Evolutionary conservation across 2,113 vertebrate genomes (phyloP).

Genomic region (Phalacrocorax pelagicus): DNA sequence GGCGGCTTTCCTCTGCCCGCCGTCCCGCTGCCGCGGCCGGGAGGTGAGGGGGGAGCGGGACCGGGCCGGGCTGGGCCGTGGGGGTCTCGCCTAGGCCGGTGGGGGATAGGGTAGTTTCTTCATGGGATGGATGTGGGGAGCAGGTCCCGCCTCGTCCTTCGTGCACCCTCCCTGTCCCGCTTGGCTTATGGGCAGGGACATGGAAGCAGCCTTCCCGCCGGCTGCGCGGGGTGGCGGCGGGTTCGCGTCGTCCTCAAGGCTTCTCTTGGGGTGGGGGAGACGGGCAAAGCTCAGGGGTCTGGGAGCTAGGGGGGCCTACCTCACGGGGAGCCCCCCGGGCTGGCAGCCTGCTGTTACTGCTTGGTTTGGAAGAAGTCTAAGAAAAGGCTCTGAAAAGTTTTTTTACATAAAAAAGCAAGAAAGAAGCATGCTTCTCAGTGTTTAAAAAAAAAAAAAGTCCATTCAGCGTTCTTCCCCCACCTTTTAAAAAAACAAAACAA

Average conservation of each 20-base stretch:
- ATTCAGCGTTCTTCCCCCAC: background rate
- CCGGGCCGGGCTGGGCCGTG: too few species aligned
- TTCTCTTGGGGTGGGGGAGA: background rate
- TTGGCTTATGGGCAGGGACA: fast-evolving
- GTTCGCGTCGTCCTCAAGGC: background rate
- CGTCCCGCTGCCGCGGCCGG: too few species aligned
- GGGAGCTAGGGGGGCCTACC: background rate
- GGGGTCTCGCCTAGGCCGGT: background rate
- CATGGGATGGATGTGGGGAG: background rate
- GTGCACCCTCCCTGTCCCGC: too few species aligned
- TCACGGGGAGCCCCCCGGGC: background rate
- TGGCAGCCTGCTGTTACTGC: background rate
- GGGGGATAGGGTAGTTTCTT: background rate
- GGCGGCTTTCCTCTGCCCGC: too few species aligned
- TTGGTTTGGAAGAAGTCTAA: background rate
- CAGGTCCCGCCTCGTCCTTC: background rate
- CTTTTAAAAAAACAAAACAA: background rate
- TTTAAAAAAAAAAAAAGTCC: background rate
- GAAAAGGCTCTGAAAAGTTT: background rate
- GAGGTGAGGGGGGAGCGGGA: background rate
- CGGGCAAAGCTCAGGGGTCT: background rate
- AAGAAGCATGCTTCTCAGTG: background rate
- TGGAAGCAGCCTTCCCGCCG: background rate
- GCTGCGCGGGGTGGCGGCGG: background rate
- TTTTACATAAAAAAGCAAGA: background rate